Evolutionary conservation across 1,140 invertebrate genomes (phyloP).

Genomic region (Aphis gossypii): DNA sequence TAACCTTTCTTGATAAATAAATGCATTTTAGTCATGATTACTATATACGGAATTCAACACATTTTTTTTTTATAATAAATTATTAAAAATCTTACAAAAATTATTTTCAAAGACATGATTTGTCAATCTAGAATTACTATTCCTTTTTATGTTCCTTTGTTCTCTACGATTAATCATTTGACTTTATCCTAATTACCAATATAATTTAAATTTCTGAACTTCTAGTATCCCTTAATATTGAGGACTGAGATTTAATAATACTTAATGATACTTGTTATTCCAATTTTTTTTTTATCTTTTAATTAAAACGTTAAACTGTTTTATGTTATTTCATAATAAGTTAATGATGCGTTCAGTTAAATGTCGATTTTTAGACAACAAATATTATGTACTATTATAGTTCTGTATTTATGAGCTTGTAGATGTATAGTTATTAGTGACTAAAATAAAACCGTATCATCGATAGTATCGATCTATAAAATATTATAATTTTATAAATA

Average conservation of each 20-base stretch:
- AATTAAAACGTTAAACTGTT: neutral
- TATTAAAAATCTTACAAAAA: neutral
- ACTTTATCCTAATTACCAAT: neutral
- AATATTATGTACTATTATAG: neutral
- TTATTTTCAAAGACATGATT: neutral
- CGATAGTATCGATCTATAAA: neutral
- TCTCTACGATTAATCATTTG: neutral
- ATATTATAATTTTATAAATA: neutral
- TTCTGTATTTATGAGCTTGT: neutral
- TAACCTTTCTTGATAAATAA: neutral
- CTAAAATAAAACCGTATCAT: neutral
- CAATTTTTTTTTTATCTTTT: neutral
- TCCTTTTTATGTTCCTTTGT: neutral
- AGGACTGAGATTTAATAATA: too few species aligned
- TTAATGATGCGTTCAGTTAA: neutral
- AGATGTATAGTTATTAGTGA: neutral
- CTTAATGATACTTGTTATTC: too few species aligned
- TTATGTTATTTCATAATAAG: neutral
- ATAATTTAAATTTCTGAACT: neutral
- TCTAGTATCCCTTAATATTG: neutral
- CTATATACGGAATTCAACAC: neutral
- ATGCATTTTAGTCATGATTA: neutral
- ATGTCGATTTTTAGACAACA: neutral
- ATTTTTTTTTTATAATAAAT: neutral
- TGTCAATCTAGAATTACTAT: neutral